Base-by-base conservation (phyloP, 1,140 invertebrate genomes). In the Rhyzopertha dominica region DNA sequence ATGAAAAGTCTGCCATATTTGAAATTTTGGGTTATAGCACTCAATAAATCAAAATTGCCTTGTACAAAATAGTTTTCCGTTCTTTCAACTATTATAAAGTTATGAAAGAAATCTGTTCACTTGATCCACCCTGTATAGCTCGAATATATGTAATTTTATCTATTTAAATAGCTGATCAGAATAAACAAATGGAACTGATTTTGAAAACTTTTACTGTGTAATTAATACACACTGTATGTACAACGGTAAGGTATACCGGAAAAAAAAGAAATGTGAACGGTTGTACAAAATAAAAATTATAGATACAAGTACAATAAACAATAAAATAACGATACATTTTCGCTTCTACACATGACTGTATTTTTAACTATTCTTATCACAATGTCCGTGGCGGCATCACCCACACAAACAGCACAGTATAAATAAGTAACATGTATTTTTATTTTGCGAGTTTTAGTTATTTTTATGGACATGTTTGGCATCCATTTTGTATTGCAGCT, bases 351-450 rank as follows among this genome's bases (percentile, higher is more conserved):
- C 61, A 63, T 63, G 63, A 65, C 63, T 65, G n/a, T n/a, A n/a
- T n/a, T 59, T 58, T 63, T 62, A 63, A 60, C 56, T 63, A 62
- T 52, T 65, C 63, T 65, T 65, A 65, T 65, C 63, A 65, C 63
- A 65, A 65, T 62, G 61, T 63, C 62, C 56, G 61, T 59, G 58
- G 61, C 56, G n/a, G 51, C 42, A 54, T 50, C 59, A 61, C 60
- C 56, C 61, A 65, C 63, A 65, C 61, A 61, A 62, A 62, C 61
- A 63, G 62, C 62, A 63, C 62, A 65, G 59, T 65, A 65, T 65
- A 65, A 65, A 65, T 65, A 65, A 63, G 59, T 65, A 65, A 65
- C 61, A 65, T 65, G 56, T 60, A 63, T 56, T 58, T 51, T 43
- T 55, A 54, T 43, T 50, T 64, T 63, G 60, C 56, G 52, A 59